These are phyloP conservation scores for Chrysaora quinquecirrha DNA, from an alignment of 30 jellyfish, hydroid and myxozoan species.

Conservation along the genomic window DNA sequence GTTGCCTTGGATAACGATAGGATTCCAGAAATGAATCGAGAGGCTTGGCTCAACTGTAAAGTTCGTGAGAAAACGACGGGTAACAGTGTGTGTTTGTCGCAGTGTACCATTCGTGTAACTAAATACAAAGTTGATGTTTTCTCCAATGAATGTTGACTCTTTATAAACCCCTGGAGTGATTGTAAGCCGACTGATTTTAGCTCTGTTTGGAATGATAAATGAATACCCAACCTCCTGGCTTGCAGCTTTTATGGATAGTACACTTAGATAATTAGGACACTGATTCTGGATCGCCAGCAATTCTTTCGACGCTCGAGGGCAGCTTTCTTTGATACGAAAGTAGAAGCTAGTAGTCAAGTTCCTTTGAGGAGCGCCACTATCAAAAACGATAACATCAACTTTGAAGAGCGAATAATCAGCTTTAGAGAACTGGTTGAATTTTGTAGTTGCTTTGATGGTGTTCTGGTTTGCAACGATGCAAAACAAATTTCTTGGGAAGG, in stretches of 20 bases:
- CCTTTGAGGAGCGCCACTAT: constrained; percentile 46
- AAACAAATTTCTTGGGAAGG: constrained; percentile 65
- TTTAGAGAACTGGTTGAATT: constrained; percentile 3
- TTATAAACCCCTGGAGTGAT: neutral
- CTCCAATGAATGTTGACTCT: constrained; percentile 12
- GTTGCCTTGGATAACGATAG: constrained; percentile 24
- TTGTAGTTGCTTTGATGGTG: constrained; percentile 39
- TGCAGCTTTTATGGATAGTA: neutral
- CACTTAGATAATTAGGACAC: constrained; percentile 29
- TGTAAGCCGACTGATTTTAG: constrained; percentile 22
- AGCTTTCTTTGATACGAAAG: constrained; percentile 57
- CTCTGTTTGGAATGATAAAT: constrained; percentile 27
- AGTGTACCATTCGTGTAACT: neutral
- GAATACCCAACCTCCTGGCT: constrained; percentile 17
- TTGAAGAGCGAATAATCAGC: constrained; percentile 44
- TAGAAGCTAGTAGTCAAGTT: constrained; percentile 48
- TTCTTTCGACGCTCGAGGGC: constrained; percentile 24
- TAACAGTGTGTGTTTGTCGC: neutral
- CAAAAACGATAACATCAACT: constrained; percentile 36
- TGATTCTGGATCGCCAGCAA: constrained; percentile 14
- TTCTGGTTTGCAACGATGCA: constrained; percentile 51
- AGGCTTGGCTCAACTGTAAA: constrained; percentile 23
- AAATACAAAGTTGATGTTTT: constrained; percentile 4
- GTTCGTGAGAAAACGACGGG: constrained; percentile 44
- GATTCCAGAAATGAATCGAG: constrained; percentile 43